A percentile compares a stretch with the other conserved stretches of the same genome.
These are phyloP conservation scores for Trematocara marginatum DNA, from an alignment of 2,113 vertebrate genomes.

Conservation along the genomic window DNA sequence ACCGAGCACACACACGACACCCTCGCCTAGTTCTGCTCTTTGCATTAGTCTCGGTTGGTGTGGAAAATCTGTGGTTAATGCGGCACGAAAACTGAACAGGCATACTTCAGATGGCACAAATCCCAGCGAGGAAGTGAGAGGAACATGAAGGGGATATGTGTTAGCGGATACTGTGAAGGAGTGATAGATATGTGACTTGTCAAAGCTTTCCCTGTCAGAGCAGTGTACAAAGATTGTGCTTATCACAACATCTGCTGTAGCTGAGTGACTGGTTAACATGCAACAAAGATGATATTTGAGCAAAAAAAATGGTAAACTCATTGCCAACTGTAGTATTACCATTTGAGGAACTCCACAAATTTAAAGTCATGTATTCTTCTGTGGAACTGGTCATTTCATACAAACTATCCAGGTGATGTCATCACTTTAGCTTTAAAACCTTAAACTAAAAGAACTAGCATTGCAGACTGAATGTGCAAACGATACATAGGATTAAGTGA, in stretches of 20 bases:
- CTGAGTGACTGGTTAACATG: not conserved
- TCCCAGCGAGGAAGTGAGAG: not conserved
- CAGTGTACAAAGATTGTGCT: not conserved
- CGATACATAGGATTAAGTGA: fast-evolving
- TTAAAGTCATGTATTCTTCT: not conserved
- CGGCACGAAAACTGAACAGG: not conserved
- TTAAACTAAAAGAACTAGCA: not conserved
- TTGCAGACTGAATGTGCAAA: not conserved
- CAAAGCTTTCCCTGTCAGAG: not conserved
- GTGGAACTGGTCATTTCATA: not conserved
- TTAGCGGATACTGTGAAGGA: not conserved
- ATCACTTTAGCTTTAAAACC: not conserved
- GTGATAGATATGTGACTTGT: not conserved
- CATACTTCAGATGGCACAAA: not conserved
- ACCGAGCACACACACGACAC: not conserved
- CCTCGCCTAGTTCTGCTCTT: not conserved
- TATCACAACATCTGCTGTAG: not conserved
- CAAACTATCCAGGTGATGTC: not conserved
- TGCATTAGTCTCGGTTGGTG: not conserved
- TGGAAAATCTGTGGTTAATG: conserved; percentile 13
- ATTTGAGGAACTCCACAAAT: not conserved
- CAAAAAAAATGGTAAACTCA: not conserved
- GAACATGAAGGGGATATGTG: not conserved
- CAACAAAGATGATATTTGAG: not conserved
- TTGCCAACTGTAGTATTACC: not conserved